Percentiles rank a stretch among this genome's conserved stretches.
These are phyloP conservation scores for Brachionus koreanus DNA, from an alignment of 1,140 invertebrate species.

Conservation along the genomic window DNA sequence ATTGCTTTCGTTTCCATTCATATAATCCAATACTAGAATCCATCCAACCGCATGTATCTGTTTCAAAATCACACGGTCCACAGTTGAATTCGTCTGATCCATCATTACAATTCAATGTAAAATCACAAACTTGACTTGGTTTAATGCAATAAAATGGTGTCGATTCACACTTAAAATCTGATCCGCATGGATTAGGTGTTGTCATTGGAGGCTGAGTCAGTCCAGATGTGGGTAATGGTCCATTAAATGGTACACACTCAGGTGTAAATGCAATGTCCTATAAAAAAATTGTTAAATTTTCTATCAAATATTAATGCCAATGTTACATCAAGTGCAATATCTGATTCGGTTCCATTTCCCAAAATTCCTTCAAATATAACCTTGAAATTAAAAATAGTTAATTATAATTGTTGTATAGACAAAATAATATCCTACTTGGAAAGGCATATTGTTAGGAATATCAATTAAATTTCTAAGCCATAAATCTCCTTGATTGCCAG, in stretches of 20 bases:
- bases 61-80: conserved; percentile 54
- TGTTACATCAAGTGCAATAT: conserved; percentile 27
- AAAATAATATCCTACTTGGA: neutral
- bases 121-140: conserved; percentile 50
- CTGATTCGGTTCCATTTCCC: conserved; percentile 4
- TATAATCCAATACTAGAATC: conserved; percentile 44
- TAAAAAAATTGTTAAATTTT: neutral
- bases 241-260: neutral
- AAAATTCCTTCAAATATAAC: conserved; percentile 16
- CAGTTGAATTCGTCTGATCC: conserved; percentile 52
- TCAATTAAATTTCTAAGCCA: conserved; percentile 32
- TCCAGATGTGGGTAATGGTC: conserved; percentile 16
- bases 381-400: neutral
- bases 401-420: neutral
- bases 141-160: conserved; percentile 49
- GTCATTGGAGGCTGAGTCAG: neutral
- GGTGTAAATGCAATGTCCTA: conserved; percentile 11
- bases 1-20: conserved; percentile 62
- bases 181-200: neutral
- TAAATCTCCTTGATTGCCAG: conserved; percentile 36
- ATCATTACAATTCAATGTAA: conserved; percentile 50
- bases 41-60: conserved; percentile 45
- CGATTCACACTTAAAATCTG: conserved; percentile 19
- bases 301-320: neutral
- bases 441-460: neutral